A percentile compares a stretch with the other conserved stretches of the same genome.
Evolutionary conservation across 2,113 vertebrate species (phyloP).

Genomic region (Pipa parva): DNA sequence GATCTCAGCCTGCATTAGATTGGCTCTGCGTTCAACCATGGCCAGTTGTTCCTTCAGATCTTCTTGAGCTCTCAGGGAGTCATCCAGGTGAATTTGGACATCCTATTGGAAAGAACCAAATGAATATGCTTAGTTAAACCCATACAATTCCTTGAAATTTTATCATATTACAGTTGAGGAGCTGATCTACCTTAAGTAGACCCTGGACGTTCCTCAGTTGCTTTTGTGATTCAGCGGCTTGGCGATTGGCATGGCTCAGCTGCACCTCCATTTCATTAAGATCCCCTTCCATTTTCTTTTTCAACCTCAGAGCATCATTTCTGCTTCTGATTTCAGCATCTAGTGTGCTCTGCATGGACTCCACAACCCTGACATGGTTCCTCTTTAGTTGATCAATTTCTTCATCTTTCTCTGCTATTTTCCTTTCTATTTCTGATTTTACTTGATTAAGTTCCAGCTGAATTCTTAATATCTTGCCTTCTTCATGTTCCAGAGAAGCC

Average conservation of each 20-base stretch:
- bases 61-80: conserved; percentile 64
- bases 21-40: conserved; percentile 65
- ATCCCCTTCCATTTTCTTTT: conserved; percentile 68
- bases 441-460: conserved; percentile 75
- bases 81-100: conserved; percentile 79
- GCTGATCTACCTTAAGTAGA: conserved; percentile 60
- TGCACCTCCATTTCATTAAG: conserved; percentile 71
- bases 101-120: conserved; percentile 58
- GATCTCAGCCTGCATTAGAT: conserved; percentile 67
- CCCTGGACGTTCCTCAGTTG: conserved; percentile 62
- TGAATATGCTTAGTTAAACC: neutral
- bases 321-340: conserved; percentile 60
- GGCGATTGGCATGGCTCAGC: conserved; percentile 61
- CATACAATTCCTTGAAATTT: neutral
- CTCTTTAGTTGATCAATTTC: conserved; percentile 68
- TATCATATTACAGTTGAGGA: neutral
- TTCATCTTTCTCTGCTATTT: conserved; percentile 74
- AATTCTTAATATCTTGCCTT: conserved; percentile 64
- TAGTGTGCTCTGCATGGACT: conserved; percentile 60
- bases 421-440: conserved; percentile 73
- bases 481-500: conserved; percentile 65
- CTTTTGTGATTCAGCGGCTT: conserved; percentile 67
- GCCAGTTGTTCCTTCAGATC: conserved; percentile 75
- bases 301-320: conserved; percentile 63
- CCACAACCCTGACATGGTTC: conserved; percentile 58